A percentile compares a stretch with the other conserved stretches of the same genome.
phyloP scores from a whole-genome alignment of 2,797 vertebrate species.

The Sitta carolinensis region DNA sequence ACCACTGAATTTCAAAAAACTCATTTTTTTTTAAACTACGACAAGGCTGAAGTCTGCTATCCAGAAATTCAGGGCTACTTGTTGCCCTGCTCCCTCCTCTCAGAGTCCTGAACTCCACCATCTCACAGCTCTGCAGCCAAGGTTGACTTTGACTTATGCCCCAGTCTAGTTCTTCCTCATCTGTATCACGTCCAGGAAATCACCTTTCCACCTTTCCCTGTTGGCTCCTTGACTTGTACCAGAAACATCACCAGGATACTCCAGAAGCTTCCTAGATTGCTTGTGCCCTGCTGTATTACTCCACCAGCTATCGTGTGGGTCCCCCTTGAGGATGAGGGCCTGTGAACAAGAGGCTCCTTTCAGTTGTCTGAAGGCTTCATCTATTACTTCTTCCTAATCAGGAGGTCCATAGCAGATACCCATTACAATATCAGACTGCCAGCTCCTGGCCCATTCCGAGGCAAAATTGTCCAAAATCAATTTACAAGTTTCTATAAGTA shows the following conservation, averaged over 20 bases:
- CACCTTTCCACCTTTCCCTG: not conserved
- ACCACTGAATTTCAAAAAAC: too few species aligned
- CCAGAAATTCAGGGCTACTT: not conserved
- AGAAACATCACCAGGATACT: not conserved
- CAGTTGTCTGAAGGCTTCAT: not conserved
- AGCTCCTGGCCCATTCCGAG: not conserved
- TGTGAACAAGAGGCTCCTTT: not conserved
- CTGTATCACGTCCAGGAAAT: not conserved
- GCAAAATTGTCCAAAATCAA: not conserved
- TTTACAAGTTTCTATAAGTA: not conserved
- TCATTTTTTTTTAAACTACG: too few species aligned
- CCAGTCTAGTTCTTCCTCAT: not conserved
- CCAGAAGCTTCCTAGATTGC: not conserved
- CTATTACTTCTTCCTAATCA: not conserved
- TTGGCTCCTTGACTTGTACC: not conserved
- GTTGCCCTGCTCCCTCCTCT: not conserved
- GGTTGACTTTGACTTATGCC: not conserved
- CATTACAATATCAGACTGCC: not conserved
- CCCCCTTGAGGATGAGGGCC: not conserved
- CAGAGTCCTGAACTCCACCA: not conserved
- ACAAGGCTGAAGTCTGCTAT: not conserved
- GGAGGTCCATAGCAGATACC: not conserved
- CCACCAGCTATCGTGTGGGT: accelerated
- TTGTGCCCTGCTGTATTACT: not conserved
- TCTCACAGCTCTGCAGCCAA: not conserved